phyloP scores from a whole-genome alignment of 2,797 vertebrate genomes.

The Lindbergichthys nudifrons region DNA sequence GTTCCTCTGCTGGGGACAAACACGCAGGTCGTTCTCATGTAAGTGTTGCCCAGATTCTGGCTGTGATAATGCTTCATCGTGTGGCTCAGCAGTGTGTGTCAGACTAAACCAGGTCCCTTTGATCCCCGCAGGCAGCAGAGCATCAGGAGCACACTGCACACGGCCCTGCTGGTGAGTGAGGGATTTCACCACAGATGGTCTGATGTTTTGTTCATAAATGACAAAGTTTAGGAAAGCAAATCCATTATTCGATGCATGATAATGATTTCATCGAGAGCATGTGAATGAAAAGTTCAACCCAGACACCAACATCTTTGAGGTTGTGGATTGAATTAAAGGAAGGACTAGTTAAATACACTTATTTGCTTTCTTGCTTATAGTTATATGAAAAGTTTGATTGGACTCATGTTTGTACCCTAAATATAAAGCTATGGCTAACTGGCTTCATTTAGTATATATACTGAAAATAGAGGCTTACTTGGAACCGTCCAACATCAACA shows the following conservation, averaged over 20 bases:
- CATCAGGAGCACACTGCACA: slow-evolving; percentile 6
- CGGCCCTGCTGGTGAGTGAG: slow-evolving; percentile 62
- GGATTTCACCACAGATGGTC: slow-evolving; percentile 10
- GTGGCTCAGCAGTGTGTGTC: slow-evolving; percentile 20
- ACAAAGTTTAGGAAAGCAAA: slow-evolving; percentile 1
- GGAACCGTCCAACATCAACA: no score
- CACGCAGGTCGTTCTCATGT: slow-evolving; percentile 40
- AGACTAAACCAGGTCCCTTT: slow-evolving; percentile 13
- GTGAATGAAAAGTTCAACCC: not conserved
- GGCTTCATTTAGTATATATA: no score
- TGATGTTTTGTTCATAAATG: not conserved
- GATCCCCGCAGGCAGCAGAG: slow-evolving; percentile 56
- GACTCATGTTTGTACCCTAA: no score
- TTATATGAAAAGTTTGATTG: no score
- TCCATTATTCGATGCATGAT: not conserved
- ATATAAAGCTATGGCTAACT: no score
- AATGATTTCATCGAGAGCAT: not conserved
- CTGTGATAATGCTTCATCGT: slow-evolving; percentile 26
- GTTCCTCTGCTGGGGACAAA: slow-evolving; percentile 31
- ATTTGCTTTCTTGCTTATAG: no score
- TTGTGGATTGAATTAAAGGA: not conserved
- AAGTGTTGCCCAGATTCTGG: slow-evolving; percentile 35
- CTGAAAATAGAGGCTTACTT: no score
- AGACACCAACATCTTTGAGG: not conserved
- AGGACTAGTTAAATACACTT: not conserved